A percentile compares a stretch with the other conserved stretches of the same genome.
Conservation (phyloP, 2,888 invertebrate genomes). For the Epirrhoe tristata region DNA sequence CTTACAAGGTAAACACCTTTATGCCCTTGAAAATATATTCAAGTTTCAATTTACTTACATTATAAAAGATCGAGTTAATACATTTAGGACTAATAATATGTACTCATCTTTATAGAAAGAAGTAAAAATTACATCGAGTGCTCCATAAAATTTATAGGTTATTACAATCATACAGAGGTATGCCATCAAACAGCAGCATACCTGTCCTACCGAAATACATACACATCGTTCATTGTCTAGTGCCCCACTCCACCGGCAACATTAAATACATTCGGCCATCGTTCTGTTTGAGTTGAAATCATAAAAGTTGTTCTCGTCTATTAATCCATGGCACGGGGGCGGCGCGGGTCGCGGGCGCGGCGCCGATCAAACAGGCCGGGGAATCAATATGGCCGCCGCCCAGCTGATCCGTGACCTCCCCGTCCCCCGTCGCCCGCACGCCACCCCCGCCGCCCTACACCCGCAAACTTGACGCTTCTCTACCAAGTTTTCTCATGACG, state of each 20-base stretch:
- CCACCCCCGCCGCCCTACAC: slow-evolving; percentile 54
- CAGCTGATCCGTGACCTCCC: slow-evolving; percentile 84
- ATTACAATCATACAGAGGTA: slow-evolving; percentile 11
- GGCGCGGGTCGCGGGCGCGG: slow-evolving; percentile 63
- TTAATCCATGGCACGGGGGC: slow-evolving; percentile 74
- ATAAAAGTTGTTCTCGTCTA: slow-evolving; percentile 84
- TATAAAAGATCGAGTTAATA: neutral
- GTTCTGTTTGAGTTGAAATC: slow-evolving; percentile 82
- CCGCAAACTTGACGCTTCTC: slow-evolving; percentile 73
- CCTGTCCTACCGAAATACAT: slow-evolving; percentile 20
- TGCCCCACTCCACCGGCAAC: slow-evolving; percentile 52
- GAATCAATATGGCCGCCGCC: slow-evolving; percentile 85
- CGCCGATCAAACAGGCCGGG: slow-evolving; percentile 83
- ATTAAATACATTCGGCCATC: slow-evolving; percentile 61
- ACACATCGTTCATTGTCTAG: slow-evolving; percentile 37
- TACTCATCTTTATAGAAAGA: slow-evolving; percentile 8
- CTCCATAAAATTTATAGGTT: slow-evolving; percentile 17
- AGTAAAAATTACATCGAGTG: slow-evolving; percentile 4
- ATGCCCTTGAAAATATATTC: neutral
- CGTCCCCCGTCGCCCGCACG: slow-evolving; percentile 63
- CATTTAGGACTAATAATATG: slow-evolving; percentile 1
- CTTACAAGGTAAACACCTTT: no score
- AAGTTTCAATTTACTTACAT: neutral
- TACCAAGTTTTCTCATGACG: slow-evolving; percentile 70
- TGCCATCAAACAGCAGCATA: slow-evolving; percentile 8